A percentile compares a stretch with the other conserved stretches of the same genome.
These are phyloP conservation scores for Endotricha flammealis DNA, from an alignment of 2,888 invertebrate species.

Conservation along the genomic window DNA sequence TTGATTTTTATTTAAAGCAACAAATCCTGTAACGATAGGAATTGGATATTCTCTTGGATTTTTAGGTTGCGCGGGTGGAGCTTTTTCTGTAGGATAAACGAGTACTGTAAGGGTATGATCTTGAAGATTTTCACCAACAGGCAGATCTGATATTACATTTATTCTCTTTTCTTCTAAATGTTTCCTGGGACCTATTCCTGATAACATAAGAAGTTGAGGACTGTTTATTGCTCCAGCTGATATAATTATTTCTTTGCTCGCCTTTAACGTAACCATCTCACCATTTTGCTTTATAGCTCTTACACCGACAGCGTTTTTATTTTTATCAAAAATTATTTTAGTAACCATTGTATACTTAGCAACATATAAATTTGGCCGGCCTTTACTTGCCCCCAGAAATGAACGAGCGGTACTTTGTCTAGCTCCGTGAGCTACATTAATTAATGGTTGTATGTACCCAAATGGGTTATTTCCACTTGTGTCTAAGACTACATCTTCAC, in stretches of 20 bases:
- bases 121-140: no score
- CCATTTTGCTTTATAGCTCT: neutral
- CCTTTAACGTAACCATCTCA: neutral
- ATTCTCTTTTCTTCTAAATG: no score
- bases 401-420: constrained; percentile 3
- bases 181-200: no score
- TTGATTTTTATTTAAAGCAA: constrained; percentile 30
- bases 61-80: no score
- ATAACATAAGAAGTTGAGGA: no score
- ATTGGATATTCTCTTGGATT: no score
- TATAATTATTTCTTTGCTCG: no score
- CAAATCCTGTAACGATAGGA: constrained; percentile 35
- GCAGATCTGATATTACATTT: no score
- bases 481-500: constrained; percentile 1
- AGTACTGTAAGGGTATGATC: no score
- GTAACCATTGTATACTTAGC: neutral
- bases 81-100: no score
- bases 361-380: neutral
- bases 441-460: neutral
- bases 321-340: constrained; percentile 2
- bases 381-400: neutral
- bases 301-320: constrained; percentile 4
- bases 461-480: neutral
- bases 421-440: neutral
- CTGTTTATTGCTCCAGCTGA: no score